Conservation (phyloP, 2,888 invertebrate genomes). For the Xanthorhoe designata region DNA sequence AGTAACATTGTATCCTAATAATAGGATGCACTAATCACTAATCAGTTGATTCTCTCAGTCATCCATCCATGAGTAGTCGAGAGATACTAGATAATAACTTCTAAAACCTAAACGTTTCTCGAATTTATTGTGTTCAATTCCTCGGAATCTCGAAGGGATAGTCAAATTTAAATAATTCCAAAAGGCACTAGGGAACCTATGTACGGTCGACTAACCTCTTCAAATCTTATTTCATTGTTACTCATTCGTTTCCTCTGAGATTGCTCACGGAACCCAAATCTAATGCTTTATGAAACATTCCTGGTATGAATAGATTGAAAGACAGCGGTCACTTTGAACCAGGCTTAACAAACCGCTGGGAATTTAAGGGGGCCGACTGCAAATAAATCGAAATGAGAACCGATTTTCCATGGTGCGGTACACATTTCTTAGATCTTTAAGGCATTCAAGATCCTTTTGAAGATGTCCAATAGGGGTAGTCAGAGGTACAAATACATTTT, state of each 20-base stretch:
- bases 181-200: not conserved
- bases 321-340: constrained; percentile 3
- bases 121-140: not conserved
- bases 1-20: too few species aligned
- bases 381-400: too few species aligned
- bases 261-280: constrained; percentile 11
- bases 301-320: constrained; percentile 1
- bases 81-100: too few species aligned
- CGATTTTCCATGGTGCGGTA: too few species aligned
- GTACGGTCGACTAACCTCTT: constrained; percentile 3
- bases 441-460: too few species aligned
- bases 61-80: too few species aligned
- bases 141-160: not conserved
- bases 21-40: too few species aligned
- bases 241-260: constrained; percentile 3
- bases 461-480: too few species aligned
- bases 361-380: not conserved
- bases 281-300: constrained; percentile 23
- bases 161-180: constrained; percentile 7
- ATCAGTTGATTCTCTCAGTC: too few species aligned
- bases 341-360: not conserved
- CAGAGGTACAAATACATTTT: too few species aligned
- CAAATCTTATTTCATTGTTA: constrained; percentile 6
- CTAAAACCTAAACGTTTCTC: not conserved
- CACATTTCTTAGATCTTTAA: too few species aligned